Percentiles rank a stretch among this genome's conserved stretches.
Conservation (phyloP, 2,797 vertebrate genomes). For the Clarias pachynema region DNA sequence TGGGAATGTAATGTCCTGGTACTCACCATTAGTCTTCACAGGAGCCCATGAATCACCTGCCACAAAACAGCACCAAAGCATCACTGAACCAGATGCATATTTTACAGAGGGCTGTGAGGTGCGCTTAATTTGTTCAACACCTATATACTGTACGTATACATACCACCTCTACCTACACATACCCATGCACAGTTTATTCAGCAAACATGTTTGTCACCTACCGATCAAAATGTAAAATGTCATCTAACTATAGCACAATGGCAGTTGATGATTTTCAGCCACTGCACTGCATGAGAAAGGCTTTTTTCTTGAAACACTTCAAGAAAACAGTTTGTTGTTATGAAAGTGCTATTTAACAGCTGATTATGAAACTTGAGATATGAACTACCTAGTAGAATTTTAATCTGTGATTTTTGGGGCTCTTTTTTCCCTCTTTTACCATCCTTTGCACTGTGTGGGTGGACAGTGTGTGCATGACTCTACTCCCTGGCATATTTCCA, state of each 20-base stretch:
- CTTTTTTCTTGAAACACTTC: not conserved
- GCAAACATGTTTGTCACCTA: not conserved
- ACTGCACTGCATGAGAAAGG: not conserved
- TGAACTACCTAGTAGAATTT: not conserved
- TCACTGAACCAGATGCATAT: not conserved
- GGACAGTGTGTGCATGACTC: conserved; percentile 2
- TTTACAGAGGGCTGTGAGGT: not conserved
- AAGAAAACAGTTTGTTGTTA: not conserved
- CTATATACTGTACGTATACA: not conserved
- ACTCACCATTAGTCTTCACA: not conserved
- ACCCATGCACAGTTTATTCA: not conserved
- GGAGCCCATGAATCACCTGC: not conserved
- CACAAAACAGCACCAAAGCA: not conserved
- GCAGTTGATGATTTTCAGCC: no score
- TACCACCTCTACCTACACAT: conserved; percentile 32
- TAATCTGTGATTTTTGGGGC: not conserved
- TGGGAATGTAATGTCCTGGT: not conserved
- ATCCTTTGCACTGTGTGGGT: not conserved
- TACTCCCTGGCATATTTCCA: not conserved
- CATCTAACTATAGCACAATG: not conserved
- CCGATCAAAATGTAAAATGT: not conserved
- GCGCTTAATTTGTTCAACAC: not conserved
- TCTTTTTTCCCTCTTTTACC: not conserved
- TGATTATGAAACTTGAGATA: not conserved
- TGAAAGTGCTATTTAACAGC: not conserved